Evolutionary conservation across 1,140 invertebrate species (phyloP), one percentile per base, ranked within the genome.

Genomic region (Caenorhabditis latens): DNA sequence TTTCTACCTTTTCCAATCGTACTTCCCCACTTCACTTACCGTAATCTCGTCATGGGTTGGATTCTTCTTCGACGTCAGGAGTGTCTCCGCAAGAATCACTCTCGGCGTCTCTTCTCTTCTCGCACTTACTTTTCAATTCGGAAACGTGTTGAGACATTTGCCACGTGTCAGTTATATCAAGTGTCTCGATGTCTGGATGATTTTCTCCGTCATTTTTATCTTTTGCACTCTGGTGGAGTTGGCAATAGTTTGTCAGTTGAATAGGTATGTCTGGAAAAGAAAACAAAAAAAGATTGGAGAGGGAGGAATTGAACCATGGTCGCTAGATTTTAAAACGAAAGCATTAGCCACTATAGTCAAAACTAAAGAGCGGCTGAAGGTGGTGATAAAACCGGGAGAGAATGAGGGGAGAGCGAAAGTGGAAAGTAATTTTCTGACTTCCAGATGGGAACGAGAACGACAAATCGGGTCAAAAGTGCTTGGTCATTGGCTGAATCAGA

Each of bases 181-280:
- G 84, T 92, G 91, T 71, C 85, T 91, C n/a, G 91, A 92, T 65
- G 90, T 92, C 13, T 92, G 91, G 91, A 92, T 92, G 91, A 92
- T 92, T 19, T 91, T 90, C 82, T 88, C 85, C 43, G 90, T 92
- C 32, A 91, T 90, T 83, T 90, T 91, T 57, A 92, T 92, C 42
- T 91, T 92, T 83, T 90, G 90, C 55, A 92, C 91, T 50, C 84
- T 92, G 13, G 91, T 92, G 32, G 91, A 92, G 63, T 63, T 92
- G 86, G 92, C 92, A 14, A 91, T 92, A 58, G 91, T 92, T 19
- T 92, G 92, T 57, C 91, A 91, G 87, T 87, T 91, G 83, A 91
- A 89, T 67, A 71, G 86, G 85, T 88, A 8, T 14, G 67, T 16
- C 90, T 24, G 16, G 32, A 13, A 4, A 48, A 32, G 48, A 55